Percentiles rank a stretch among this genome's conserved stretches.
Evolutionary conservation across 2,888 invertebrate genomes (phyloP).

Genomic region (Drosophila ezoana): DNA sequence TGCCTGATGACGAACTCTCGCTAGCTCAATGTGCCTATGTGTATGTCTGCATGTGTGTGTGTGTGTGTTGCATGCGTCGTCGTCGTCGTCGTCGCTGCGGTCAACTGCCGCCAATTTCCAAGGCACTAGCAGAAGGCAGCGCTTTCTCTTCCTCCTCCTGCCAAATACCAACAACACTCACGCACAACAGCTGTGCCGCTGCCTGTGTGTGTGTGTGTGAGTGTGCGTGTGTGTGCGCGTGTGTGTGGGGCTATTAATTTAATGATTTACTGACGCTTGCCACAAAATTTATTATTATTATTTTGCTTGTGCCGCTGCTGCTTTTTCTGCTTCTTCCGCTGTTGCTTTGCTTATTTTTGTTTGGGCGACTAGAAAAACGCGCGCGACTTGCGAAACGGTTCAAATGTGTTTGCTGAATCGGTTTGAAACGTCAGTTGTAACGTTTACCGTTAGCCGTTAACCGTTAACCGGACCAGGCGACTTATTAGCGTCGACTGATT

Average conservation of each 20-base stretch:
- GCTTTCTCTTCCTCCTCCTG: constrained; percentile 33
- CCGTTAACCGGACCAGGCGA: constrained; percentile 41
- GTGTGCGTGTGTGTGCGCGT: constrained; percentile 25
- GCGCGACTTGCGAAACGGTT: constrained; percentile 31
- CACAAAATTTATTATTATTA: constrained; percentile 69
- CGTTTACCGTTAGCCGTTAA: constrained; percentile 48
- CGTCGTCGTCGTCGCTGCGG: constrained; percentile 60
- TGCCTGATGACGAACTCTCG: constrained; percentile 71
- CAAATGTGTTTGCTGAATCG: constrained; percentile 14
- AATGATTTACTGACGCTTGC: constrained; percentile 78
- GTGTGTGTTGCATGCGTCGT: constrained; percentile 49
- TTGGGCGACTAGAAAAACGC: constrained; percentile 49
- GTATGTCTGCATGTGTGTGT: constrained; percentile 26
- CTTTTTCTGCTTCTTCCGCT: constrained; percentile 7
- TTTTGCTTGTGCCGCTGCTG: constrained; percentile 20
- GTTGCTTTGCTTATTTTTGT: constrained; percentile 18
- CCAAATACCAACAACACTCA: constrained; percentile 50
- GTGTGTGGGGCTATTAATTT: constrained; percentile 72
- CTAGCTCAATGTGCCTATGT: constrained; percentile 40
- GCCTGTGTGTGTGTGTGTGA: constrained; percentile 10
- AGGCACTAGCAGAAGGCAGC: constrained; percentile 38
- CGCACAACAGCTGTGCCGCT: constrained; percentile 51
- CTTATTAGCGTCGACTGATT: constrained; percentile 60
- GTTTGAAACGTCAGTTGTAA: constrained; percentile 8
- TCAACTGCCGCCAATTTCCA: constrained; percentile 76